Evolutionary conservation across 2,113 vertebrate species (phyloP).

Genomic region (Pelodiscus sinensis): DNA sequence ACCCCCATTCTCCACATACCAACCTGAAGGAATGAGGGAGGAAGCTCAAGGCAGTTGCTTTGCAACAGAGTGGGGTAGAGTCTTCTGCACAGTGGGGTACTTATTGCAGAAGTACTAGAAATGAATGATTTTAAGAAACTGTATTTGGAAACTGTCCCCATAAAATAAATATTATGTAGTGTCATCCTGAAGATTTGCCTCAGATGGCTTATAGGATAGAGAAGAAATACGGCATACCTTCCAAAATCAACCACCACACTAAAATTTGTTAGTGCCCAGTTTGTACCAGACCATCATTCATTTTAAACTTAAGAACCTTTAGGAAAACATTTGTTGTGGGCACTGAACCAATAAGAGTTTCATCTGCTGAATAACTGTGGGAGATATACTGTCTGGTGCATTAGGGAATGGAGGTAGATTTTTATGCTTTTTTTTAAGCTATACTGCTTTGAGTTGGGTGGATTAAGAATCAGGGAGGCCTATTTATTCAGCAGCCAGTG

Average conservation of each 20-base stretch:
- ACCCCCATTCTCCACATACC: no score
- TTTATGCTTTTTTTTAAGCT: not conserved
- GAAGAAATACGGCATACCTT: not conserved
- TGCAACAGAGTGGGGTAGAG: no score
- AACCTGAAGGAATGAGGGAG: no score
- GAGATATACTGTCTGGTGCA: not conserved
- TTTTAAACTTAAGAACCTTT: not conserved
- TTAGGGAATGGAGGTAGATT: not conserved
- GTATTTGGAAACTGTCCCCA: conserved; percentile 1
- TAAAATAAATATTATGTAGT: conserved; percentile 6
- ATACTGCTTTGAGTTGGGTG: not conserved
- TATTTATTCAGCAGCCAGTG: conserved; percentile 12
- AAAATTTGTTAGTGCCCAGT: not conserved
- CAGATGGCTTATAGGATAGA: not conserved
- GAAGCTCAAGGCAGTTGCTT: no score
- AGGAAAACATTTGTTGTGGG: not conserved
- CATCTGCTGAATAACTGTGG: not conserved
- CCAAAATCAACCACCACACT: conserved; percentile 5
- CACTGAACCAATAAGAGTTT: not conserved
- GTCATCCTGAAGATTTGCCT: not conserved
- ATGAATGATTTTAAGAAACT: not conserved
- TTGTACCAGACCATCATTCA: not conserved
- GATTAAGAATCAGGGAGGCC: not conserved
- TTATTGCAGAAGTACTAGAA: conserved; percentile 33
- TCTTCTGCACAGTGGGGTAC: no score